These are phyloP conservation scores for Listronotus bonariensis DNA, from an alignment of 1,140 invertebrate species.

Conservation along the genomic window DNA sequence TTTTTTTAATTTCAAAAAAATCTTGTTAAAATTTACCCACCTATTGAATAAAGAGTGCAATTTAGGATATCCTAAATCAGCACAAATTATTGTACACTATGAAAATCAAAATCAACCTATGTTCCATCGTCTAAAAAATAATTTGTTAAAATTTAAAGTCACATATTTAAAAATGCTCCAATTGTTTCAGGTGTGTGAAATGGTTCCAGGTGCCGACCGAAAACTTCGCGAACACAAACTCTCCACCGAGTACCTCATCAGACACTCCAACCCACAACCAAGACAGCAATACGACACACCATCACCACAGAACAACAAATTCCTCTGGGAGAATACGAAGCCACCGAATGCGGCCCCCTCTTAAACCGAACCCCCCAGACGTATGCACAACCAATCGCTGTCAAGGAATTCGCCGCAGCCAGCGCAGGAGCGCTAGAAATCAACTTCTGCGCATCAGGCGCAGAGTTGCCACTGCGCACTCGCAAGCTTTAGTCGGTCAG, in stretches of 20 bases:
- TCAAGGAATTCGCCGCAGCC: slow-evolving; percentile 47
- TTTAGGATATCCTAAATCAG: no score
- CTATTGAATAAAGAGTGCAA: no score
- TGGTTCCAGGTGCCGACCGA: slow-evolving; percentile 67
- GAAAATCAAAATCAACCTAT: no score
- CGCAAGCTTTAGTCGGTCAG: slow-evolving; percentile 49
- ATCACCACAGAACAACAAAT: slow-evolving; percentile 41
- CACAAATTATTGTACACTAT: no score
- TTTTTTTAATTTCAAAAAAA: no score
- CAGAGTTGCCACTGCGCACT: slow-evolving; percentile 11
- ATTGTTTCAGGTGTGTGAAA: slow-evolving; percentile 60
- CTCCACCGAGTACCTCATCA: slow-evolving; percentile 50
- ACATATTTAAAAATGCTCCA: slow-evolving; percentile 13
- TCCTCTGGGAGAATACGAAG: slow-evolving; percentile 45
- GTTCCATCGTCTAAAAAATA: no score
- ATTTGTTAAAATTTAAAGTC: no score
- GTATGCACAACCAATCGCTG: slow-evolving; percentile 54
- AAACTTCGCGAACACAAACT: slow-evolving; percentile 62
- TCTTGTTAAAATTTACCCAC: no score
- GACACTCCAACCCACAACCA: slow-evolving; percentile 41
- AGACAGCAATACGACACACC: slow-evolving; percentile 42
- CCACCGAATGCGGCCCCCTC: slow-evolving; percentile 49
- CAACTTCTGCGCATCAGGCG: slow-evolving; percentile 33
- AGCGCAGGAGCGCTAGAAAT: slow-evolving; percentile 43
- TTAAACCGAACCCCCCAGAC: slow-evolving; percentile 54